Evolutionary conservation across 2,888 invertebrate species (phyloP), one percentile per base, ranked within the genome.

Genomic region (Melanargia galathea): DNA sequence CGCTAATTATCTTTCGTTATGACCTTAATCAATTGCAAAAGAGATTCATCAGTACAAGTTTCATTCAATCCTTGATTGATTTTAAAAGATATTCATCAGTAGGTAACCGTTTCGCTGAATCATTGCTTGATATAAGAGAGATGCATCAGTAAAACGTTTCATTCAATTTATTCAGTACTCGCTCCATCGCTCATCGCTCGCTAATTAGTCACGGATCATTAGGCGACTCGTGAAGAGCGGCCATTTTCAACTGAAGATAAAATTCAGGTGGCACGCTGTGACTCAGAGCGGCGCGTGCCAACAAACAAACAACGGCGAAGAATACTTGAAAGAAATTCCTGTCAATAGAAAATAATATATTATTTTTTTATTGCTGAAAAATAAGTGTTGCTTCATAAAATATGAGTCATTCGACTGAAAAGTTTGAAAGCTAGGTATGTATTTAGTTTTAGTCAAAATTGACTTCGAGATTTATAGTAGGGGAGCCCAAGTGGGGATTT

Each of bases 181-280:
- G 13, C 22, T 55, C 33, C 51, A 66, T 67, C 67, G 56, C 16
- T 64, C 61, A 65, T 63, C 69, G 56, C 56, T 56, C 62, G 64
- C 68, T 67, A 72, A 73, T 85, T 84, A 83, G 83, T 82, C 82
- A 82, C 71, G 72, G 72, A 46, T 75, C 80, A 82, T 84, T 84
- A 84, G 73, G 74, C 70, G 65, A 74, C 77, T 79, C 81, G 82
- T 84, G 76, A 77, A 78, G 76, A 74, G 68, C 68, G 76, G 71
- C 75, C 75, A 76, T 78, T 76, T 77, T 74, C 77, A 80, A 76
- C 76, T 75, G 69, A 75, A 76, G 80, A 84, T 79, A 43, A 43
- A 81, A 81, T 81, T 84, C 82, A 85, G 83, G 81, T 86, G 83
- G 82, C 78, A 68, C 73, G 73, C n/a, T n/a, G 74, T 86, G 84